These are phyloP conservation scores for Orchesellides sinensis DNA, from an alignment of 2,888 invertebrate species.

Conservation along the genomic window DNA sequence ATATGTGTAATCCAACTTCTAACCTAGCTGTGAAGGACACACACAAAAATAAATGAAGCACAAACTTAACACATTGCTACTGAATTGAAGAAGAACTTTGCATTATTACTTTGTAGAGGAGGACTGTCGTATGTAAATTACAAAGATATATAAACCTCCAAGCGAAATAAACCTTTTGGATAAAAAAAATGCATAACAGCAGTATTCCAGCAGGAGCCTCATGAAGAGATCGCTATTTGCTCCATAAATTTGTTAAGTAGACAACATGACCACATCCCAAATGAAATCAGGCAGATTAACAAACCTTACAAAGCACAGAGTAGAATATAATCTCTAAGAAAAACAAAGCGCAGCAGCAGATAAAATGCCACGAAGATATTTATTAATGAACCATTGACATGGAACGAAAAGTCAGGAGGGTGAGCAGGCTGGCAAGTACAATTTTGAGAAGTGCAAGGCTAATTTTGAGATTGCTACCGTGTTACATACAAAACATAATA, in stretches of 20 bases:
- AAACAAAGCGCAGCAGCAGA: neutral
- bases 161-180: constrained; percentile 37
- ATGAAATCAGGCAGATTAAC: constrained; percentile 60
- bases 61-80: neutral
- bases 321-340: constrained; percentile 9
- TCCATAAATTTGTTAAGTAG: constrained; percentile 65
- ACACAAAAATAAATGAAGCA: too few species aligned
- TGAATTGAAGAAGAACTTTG: too few species aligned
- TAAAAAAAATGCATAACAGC: neutral
- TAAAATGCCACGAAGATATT: constrained; percentile 46
- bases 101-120: neutral
- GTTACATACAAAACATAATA: constrained; percentile 34
- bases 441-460: constrained; percentile 60
- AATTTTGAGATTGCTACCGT: constrained; percentile 61
- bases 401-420: constrained; percentile 46
- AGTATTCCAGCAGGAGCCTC: too few species aligned
- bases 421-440: constrained; percentile 45
- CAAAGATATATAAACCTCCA: constrained; percentile 16
- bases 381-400: constrained; percentile 67
- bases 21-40: too few species aligned
- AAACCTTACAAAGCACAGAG: constrained; percentile 33
- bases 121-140: constrained; percentile 18
- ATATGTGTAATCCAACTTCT: too few species aligned
- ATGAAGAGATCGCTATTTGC: constrained; percentile 39
- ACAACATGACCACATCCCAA: constrained; percentile 63